Evolutionary conservation across 2,113 vertebrate species (phyloP), one percentile per base, ranked within the genome.

Genomic region (Mastomys natalensis): DNA sequence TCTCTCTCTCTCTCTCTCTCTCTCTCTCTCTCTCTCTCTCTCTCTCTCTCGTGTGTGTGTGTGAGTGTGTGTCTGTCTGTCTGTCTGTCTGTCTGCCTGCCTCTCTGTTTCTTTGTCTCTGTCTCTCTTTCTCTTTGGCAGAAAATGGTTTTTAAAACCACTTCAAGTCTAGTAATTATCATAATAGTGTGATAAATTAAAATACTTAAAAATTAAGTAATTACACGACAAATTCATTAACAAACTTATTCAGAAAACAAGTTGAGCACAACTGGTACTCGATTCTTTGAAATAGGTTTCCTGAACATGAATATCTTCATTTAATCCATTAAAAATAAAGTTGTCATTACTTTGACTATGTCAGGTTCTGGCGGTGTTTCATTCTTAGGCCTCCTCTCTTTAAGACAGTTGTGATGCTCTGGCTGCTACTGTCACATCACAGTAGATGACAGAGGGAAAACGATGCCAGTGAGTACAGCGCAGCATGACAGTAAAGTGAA

Each of bases 351-450:
- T 60, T 78, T 53, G 40, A 13, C 34, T 9, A 12, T 53, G 43
- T 73, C 7, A 62, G 4, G 90, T 7, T 34, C 3, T 72, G 5
- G 22, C 48, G 55, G 24, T 29, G 5, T 43, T 22, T 70, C 2
- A 21, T 66, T 55, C 58, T 55, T 12, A 40, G 55, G 3, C 15
- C 12, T 24, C 1, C 58, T 84, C n/a, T 85, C 21, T n/a, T 19
- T 15, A 37, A 73, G 5, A 80, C 2, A 43, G 13, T 1, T 13
- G 19, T 24, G 34, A 17, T 55, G 40, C 31, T 82, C n/a, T n/a
- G 45, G 8, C 5, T n/a, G 8, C 26, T 3, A 16, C 3, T 0
- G 1, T 12, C 5, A 51, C 29, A 6, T 55, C 37, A 85, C 60
- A 24, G 0, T 26, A 24, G 11, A 2, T 45, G 5, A 24, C 7